Evolutionary conservation across 2,888 invertebrate genomes (phyloP).

Genomic region (Alloplasta piceator): DNA sequence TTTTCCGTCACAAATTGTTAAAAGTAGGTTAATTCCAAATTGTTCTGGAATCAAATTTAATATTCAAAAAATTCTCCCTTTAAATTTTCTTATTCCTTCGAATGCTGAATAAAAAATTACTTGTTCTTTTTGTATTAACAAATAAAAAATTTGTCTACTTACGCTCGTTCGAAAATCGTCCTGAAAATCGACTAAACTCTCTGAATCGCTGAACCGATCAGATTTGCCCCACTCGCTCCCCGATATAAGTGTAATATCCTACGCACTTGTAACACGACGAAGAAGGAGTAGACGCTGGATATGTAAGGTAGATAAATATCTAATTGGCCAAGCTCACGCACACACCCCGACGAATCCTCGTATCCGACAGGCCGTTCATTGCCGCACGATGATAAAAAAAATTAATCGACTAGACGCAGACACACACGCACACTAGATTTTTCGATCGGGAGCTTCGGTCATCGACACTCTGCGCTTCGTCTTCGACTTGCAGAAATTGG

Average conservation of each 20-base stretch:
- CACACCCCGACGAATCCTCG: slow-evolving; percentile 61
- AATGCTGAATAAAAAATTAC: too few species aligned
- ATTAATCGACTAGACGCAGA: slow-evolving; percentile 48
- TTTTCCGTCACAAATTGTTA: too few species aligned
- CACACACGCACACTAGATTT: background rate
- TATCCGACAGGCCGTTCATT: slow-evolving; percentile 9
- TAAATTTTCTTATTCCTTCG: too few species aligned
- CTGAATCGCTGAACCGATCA: too few species aligned
- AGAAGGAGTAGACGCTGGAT: slow-evolving; percentile 48
- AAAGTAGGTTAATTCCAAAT: too few species aligned
- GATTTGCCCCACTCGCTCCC: too few species aligned
- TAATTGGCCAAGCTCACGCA: slow-evolving; percentile 68
- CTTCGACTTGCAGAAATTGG: background rate
- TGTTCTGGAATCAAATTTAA: too few species aligned
- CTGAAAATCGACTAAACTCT: too few species aligned
- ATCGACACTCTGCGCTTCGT: slow-evolving; percentile 25
- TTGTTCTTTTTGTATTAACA: too few species aligned
- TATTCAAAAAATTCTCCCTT: too few species aligned
- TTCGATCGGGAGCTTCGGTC: slow-evolving; percentile 19
- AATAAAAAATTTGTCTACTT: too few species aligned
- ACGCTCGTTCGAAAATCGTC: too few species aligned
- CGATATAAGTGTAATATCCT: slow-evolving; percentile 32
- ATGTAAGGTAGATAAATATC: slow-evolving; percentile 68
- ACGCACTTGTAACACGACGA: slow-evolving; percentile 61
- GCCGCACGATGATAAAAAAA: slow-evolving; percentile 31